Percentiles rank a stretch among this genome's conserved stretches.
These are phyloP conservation scores for Diceros bicornis DNA, from an alignment of 2,797 vertebrate genomes.

Conservation along the genomic window DNA sequence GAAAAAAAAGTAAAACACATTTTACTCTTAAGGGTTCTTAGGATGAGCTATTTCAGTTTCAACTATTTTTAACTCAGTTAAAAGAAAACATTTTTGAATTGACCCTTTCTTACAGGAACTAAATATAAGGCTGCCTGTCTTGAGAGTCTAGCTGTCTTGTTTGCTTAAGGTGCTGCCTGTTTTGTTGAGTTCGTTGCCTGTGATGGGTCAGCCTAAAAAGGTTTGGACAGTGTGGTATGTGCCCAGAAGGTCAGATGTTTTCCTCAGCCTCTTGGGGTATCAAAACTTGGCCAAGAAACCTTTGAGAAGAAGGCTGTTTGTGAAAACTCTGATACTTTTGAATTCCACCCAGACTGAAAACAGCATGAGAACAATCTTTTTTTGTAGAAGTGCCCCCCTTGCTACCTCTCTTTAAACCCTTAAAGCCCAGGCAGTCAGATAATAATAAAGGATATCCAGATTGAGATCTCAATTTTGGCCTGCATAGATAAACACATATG, in stretches of 20 bases:
- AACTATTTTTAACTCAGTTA: slow-evolving; percentile 86
- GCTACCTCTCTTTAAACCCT: not conserved
- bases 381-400: not conserved
- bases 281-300: slow-evolving; percentile 60
- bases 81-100: slow-evolving; percentile 82
- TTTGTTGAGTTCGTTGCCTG: not conserved
- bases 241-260: slow-evolving; percentile 52
- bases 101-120: slow-evolving; percentile 71
- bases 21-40: slow-evolving; percentile 82
- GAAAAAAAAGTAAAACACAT: slow-evolving; percentile 80
- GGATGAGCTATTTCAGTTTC: slow-evolving; percentile 82
- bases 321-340: slow-evolving; percentile 59
- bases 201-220: slow-evolving; percentile 23
- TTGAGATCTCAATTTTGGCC: not conserved
- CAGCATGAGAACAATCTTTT: slow-evolving; percentile 54
- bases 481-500: not conserved
- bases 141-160: not conserved
- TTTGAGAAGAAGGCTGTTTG: slow-evolving; percentile 64
- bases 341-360: slow-evolving; percentile 66
- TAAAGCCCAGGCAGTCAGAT: not conserved
- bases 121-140: slow-evolving; percentile 63
- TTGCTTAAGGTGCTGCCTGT: not conserved
- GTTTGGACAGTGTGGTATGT: slow-evolving; percentile 6
- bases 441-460: not conserved
- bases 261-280: slow-evolving; percentile 49